Evolutionary conservation across 1,140 invertebrate genomes (phyloP), one percentile per base, ranked within the genome.

Genomic region (Sitobion miscanthi): DNA sequence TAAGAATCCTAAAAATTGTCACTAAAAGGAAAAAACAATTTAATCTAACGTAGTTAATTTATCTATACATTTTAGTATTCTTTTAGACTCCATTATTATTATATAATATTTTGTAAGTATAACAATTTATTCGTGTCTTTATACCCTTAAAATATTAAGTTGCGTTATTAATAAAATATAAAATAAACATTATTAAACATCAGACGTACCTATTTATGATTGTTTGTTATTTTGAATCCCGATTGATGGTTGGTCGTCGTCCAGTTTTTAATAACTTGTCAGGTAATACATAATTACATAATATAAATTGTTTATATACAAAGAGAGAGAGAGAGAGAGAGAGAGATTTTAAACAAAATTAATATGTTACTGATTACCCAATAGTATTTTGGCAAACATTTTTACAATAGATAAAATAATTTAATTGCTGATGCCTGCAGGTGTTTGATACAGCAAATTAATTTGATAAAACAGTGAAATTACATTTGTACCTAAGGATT

Each of bases 111-210:
- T 17, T 77, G n/a, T 77, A 77, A 77, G 30, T 77, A n/a, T 17
- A 14, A 77, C 14, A n/a, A 77, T 77, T n/a, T 77, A 77, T 77
- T 77, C 62, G 62, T 77, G n/a, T 77, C 62, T 77, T n/a, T 77
- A 77, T 17, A 77, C n/a, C 14, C 62, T 77, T 77, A 77, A 77
- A 77, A 77, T 77, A 69, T 69, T 69, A 69, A 69, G 62, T 77
- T 77, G 5, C 14, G 62, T 77, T 77, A 77, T 77, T n/a, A 77
- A 1, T 77, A 77, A n/a, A 77, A 77, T 77, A 77, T 77, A 77
- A 77, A 77, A 77, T 77, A 77, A n/a, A 77, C 62, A 77, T 77
- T 77, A 77, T 77, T 77, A 77, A 77, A 77, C 62, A 77, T 77
- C 5, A 14, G 30, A n/a, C 6, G 14, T 77, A 77, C 38, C 38